A percentile compares a stretch with the other conserved stretches of the same genome.
Evolutionary conservation across 2,113 vertebrate species (phyloP).

Genomic region (Rattus rattus): DNA sequence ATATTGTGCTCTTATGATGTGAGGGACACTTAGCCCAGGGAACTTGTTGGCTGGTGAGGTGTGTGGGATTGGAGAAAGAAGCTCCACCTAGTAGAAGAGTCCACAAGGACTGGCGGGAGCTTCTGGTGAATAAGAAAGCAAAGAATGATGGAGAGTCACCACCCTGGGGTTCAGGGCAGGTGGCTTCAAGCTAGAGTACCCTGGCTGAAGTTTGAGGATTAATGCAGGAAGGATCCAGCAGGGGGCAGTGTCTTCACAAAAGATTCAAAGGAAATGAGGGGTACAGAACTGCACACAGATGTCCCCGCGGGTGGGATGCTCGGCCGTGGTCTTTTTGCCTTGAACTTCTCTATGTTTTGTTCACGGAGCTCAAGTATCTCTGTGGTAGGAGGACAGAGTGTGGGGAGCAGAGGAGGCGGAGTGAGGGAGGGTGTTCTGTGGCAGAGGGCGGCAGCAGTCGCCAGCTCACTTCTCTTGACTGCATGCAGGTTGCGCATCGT

Average conservation of each 20-base stretch:
- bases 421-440: fast-evolving
- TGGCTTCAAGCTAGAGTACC: conserved; percentile 21
- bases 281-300: background rate
- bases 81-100: background rate
- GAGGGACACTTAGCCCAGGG: background rate
- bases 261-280: background rate
- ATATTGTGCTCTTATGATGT: background rate
- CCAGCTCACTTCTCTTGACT: fast-evolving
- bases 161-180: background rate
- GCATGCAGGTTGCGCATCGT: conserved; percentile 71
- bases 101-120: background rate
- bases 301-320: background rate
- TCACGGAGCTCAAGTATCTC: background rate
- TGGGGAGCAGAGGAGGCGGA: background rate
- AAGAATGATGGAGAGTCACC: background rate
- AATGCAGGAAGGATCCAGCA: background rate
- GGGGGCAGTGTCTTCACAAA: background rate
- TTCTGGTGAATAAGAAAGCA: background rate
- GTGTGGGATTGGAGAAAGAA: background rate
- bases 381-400: background rate
- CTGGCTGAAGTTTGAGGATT: background rate
- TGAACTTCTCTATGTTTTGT: background rate
- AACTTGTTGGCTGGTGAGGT: background rate
- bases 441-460: fast-evolving
- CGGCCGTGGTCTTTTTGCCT: background rate